Evolutionary conservation across 2,113 vertebrate genomes (phyloP).

Genomic region (Hemiprocne comata): DNA sequence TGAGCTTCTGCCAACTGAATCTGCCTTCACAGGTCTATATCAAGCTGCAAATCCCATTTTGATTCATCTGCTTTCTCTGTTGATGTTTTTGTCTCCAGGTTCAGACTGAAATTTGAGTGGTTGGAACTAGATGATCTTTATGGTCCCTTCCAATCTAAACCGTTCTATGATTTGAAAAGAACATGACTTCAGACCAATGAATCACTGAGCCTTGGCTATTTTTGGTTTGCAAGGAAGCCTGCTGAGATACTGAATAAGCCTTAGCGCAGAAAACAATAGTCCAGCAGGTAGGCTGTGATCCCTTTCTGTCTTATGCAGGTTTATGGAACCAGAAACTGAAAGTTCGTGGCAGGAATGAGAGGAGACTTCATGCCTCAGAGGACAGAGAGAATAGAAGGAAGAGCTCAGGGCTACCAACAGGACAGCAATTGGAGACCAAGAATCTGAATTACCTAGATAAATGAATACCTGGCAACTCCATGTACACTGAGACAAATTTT

Average conservation of each 20-base stretch:
- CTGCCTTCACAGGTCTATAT: background rate
- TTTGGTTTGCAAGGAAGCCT: background rate
- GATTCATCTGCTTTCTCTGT: background rate
- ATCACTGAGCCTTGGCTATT: background rate
- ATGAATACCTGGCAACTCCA: background rate
- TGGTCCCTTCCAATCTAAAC: too few relatives aligned
- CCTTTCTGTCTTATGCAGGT: background rate
- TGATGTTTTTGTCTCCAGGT: background rate
- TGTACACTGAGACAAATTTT: rapidly evolving
- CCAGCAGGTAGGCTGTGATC: background rate
- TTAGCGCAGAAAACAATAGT: background rate
- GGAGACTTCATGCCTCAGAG: background rate
- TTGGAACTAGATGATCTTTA: too few relatives aligned
- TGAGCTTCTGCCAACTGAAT: background rate
- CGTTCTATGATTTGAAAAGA: background rate
- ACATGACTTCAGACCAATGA: background rate
- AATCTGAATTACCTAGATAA: background rate
- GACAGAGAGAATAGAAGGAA: background rate
- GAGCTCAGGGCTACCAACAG: background rate
- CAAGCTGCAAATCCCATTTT: background rate
- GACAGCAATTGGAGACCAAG: background rate
- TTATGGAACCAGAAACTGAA: background rate
- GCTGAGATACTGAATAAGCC: background rate
- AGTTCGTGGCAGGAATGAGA: background rate
- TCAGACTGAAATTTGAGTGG: background rate